Base-by-base conservation (phyloP, 1,140 invertebrate genomes). In the Drosophila serrata region DNA sequence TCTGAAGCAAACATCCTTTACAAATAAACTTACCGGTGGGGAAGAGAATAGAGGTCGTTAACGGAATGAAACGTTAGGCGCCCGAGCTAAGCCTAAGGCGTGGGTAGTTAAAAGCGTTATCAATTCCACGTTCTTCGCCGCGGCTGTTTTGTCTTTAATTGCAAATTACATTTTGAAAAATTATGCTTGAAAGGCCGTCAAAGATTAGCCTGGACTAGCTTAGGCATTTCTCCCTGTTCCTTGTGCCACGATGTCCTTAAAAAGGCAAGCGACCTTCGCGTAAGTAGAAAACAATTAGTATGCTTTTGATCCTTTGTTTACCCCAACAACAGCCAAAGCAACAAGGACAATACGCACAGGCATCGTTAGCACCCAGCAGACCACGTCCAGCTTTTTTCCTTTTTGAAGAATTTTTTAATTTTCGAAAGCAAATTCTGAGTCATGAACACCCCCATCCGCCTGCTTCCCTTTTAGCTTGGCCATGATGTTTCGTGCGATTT, bases 251-350 rank as follows among this genome's bases (percentile, higher is more conserved):
- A 15, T 39, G 75, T 40, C 33, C 75, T 51, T 49, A 35, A 40
- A 45, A 56, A 75, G 60, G 72, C 59, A 31, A 76, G 40, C 61
- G 56, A 70, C 68, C 81, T 63, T 80, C 45, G 73, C 68, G 62
- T 82, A 91, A 91, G 85, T 79, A 90, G 81, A 90, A 91, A 91
- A 91, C 84, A 91, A 91, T 91, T 91, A 91, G 82, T 91, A 75
- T 74, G 88, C 84, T 91, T 91, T 91, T 91, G 88, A 91, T 91
- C 88, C 88, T 88, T 91, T 91, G 82, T 91, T 91, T 91, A 91
- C 88, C 79, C 70, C 78, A 82, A 88, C 82, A 90, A 84, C 82
- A 91, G 63, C 51, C 65, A 61, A 51, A 78, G 39, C 58, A 57
- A 45, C 79, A 67, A 62, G 65, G 72, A 68, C 51, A 74, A 49